Percentiles rank a stretch among this genome's conserved stretches.
Evolutionary conservation across 2,113 vertebrate genomes (phyloP).

Genomic region (Lagopus muta): DNA sequence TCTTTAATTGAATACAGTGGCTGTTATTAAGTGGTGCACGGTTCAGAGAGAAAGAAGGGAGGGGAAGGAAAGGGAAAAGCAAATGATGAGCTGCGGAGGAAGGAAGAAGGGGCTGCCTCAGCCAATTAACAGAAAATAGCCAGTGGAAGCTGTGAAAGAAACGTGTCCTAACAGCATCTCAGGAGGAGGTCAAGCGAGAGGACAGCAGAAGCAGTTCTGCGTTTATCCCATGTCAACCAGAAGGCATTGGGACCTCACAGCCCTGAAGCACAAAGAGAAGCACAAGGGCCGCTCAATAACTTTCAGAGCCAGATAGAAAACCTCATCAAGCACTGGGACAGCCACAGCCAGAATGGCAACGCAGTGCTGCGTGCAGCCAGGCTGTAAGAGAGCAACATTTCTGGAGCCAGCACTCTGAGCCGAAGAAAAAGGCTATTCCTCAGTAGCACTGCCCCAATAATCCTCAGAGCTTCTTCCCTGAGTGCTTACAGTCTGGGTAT

Average conservation of each 20-base stretch:
- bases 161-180: background rate
- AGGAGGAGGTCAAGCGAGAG: background rate
- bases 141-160: background rate
- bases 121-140: background rate
- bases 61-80: background rate
- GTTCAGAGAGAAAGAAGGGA: background rate
- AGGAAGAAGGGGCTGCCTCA: background rate
- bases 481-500: slow-evolving; percentile 3
- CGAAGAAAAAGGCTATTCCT: background rate
- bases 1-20: slow-evolving; percentile 21
- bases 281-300: too few relatives aligned
- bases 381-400: background rate
- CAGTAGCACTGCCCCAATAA: background rate
- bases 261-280: too few relatives aligned
- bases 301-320: background rate
- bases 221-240: too few relatives aligned
- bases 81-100: background rate
- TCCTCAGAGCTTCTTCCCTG: background rate
- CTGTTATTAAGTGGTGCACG: background rate
- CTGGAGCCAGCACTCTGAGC: background rate
- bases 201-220: background rate
- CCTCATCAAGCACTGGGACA: background rate
- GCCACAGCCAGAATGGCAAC: background rate
- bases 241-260: too few relatives aligned
- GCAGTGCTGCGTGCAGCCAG: too few relatives aligned